Percentiles rank a stretch among this genome's conserved stretches.
phyloP scores from a whole-genome alignment of 1,140 invertebrate genomes.

The Metopolophium dirhodum region DNA sequence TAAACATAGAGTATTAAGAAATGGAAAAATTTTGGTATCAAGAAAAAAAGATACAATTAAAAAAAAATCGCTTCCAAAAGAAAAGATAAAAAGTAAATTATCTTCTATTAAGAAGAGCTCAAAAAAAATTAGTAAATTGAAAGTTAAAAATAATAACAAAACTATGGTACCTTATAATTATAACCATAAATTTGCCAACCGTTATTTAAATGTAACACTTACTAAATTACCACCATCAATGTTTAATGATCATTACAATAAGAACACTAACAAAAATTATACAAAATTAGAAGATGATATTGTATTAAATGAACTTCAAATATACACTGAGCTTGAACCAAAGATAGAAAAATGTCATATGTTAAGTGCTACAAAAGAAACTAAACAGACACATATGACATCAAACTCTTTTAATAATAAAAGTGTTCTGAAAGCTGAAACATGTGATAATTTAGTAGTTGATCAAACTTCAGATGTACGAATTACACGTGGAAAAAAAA shows the following conservation, averaged over 20 bases:
- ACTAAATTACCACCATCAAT: not conserved
- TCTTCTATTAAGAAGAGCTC: not conserved
- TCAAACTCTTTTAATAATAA: not conserved
- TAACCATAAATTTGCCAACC: not conserved
- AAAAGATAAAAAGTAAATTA: not conserved
- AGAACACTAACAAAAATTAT: constrained; percentile 27
- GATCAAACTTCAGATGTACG: not conserved
- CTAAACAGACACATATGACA: not conserved
- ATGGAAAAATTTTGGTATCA: constrained; percentile 15
- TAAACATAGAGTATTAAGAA: constrained; percentile 33
- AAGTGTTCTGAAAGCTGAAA: not conserved
- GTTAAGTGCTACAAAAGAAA: not conserved
- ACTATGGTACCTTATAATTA: not conserved
- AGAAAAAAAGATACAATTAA: not conserved
- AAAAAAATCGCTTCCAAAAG: not conserved
- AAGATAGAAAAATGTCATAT: not conserved
- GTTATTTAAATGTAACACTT: not conserved
- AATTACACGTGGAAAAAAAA: constrained; percentile 40
- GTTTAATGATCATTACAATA: not conserved
- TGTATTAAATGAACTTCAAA: constrained; percentile 44
- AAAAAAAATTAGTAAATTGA: not conserved
- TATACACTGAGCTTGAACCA: constrained; percentile 3
- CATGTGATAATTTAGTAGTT: not conserved
- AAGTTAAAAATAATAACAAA: not conserved
- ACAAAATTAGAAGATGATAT: constrained; percentile 52